phyloP scores from a whole-genome alignment of 2,113 vertebrate species.

The Callionymus lyra region DNA sequence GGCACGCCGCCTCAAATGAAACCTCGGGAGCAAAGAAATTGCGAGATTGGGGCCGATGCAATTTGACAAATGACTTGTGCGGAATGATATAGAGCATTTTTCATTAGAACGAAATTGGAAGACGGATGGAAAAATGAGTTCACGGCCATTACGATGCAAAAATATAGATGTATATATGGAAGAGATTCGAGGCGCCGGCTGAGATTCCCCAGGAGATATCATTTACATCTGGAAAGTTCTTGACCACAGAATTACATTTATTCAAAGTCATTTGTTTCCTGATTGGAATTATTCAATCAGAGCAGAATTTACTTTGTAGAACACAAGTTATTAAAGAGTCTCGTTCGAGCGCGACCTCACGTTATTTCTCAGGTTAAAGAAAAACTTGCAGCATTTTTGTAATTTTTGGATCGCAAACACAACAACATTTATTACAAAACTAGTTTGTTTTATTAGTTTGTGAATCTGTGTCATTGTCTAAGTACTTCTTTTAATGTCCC shows the following conservation, averaged over 20 bases:
- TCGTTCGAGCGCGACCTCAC: too few species aligned
- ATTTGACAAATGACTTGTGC: constrained; percentile 53
- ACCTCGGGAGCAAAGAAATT: constrained; percentile 51
- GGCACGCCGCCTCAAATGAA: constrained; percentile 49
- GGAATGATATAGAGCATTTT: constrained; percentile 41
- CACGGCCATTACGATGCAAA: constrained; percentile 22
- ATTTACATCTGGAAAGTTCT: constrained; percentile 15
- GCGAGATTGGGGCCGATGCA: constrained; percentile 45
- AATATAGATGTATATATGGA: constrained; percentile 5
- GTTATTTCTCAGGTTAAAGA: too few species aligned
- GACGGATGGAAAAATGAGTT: constrained; percentile 29
- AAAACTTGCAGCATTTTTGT: too few species aligned
- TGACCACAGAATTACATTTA: constrained; percentile 4
- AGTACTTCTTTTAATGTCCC: too few species aligned
- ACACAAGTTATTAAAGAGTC: too few species aligned
- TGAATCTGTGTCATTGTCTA: too few species aligned
- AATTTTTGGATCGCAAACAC: too few species aligned
- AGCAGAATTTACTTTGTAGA: constrained; percentile 2
- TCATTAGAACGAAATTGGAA: constrained; percentile 39
- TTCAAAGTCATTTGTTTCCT: constrained; percentile 22
- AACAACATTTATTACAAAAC: too few species aligned
- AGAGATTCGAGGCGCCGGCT: too few species aligned
- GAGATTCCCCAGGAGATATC: too few species aligned
- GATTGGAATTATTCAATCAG: constrained; percentile 26
- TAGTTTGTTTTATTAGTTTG: too few species aligned